Evolutionary conservation across 1,140 invertebrate genomes (phyloP), one percentile per base, ranked within the genome.

Genomic region (Aphaenogaster rudis): DNA sequence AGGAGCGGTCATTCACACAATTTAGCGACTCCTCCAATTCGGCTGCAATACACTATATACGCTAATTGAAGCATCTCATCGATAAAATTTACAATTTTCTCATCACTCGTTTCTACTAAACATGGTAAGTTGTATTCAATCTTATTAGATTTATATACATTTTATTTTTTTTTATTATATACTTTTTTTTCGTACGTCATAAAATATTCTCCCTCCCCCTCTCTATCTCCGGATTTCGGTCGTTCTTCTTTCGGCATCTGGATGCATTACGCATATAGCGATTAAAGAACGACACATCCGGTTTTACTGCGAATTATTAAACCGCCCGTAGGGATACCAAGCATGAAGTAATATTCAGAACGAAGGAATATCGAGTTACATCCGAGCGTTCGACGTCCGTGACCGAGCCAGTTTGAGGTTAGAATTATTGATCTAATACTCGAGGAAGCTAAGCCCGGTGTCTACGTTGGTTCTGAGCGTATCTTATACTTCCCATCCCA

Each of bases 361-460:
- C 85, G 66, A 72, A 88, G 86, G 88, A 89, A 92, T 93, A 93
- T 93, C 92, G 79, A 88, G 87, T 93, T 91, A 92, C 90, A 86
- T 80, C 86, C 82, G 80, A 88, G 61, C 86, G 85, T 92, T 89
- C 88, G 90, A 90, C 86, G 89, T 89, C 89, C 74, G 74, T 84
- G 77, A 79, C 87, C 78, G 88, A 92, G 88, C 90, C 86, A 93
- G 92, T 94, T 93, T 93, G 92, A 94, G 93, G 93, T 94, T 94
- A 94, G 93, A 95, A 95, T 95, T 95, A 95, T 95, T 95, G 95
- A 95, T 95, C 94, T 95, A 95, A 95, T 95, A 95, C 95, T 94
- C 93, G 92, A 93, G 93, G 91, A 94, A 94, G 92, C 93, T 95
- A 93, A 94, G 93, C 94, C 86, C 89, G 92, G 93, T 94, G 92